A percentile compares a stretch with the other conserved stretches of the same genome.
phyloP scores from a whole-genome alignment of 2,888 invertebrate genomes.

The Thumatha senex region DNA sequence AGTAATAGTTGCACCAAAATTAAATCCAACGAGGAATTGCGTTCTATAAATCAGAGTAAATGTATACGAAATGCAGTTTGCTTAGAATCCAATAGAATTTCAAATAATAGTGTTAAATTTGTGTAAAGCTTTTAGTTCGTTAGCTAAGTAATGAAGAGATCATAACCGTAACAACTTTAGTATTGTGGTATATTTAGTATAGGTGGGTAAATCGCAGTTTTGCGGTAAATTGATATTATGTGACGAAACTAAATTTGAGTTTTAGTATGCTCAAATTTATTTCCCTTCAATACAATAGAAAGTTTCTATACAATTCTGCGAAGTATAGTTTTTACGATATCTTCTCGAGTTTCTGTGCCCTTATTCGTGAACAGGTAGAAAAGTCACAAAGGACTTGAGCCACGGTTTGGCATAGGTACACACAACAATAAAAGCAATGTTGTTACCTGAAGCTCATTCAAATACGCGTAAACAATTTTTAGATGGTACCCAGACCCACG shows the following conservation, averaged over 20 bases:
- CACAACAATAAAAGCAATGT: constrained; percentile 39
- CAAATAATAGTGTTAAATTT: background rate
- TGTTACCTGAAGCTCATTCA: constrained; percentile 38
- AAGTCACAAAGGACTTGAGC: constrained; percentile 32
- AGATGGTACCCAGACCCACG: constrained; percentile 7
- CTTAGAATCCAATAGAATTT: background rate
- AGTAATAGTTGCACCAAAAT: too few species aligned
- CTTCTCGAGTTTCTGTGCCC: constrained; percentile 28
- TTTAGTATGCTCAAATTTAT: background rate
- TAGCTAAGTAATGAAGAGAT: background rate
- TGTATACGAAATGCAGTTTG: background rate
- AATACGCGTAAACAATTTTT: constrained; percentile 29
- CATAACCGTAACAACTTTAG: background rate
- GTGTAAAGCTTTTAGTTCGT: background rate
- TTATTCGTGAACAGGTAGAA: constrained; percentile 38
- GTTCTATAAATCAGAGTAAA: background rate
- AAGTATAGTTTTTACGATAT: constrained; percentile 28
- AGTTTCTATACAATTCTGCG: constrained; percentile 24
- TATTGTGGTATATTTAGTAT: too few species aligned
- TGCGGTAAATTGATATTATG: background rate
- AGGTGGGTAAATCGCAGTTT: too few species aligned
- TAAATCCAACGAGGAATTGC: background rate
- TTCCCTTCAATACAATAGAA: constrained; percentile 16
- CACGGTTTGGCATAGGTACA: constrained; percentile 21
- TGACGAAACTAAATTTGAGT: background rate